Base-by-base conservation (phyloP, 2,888 invertebrate genomes). In the Sceliomorpha sp. region DNA sequence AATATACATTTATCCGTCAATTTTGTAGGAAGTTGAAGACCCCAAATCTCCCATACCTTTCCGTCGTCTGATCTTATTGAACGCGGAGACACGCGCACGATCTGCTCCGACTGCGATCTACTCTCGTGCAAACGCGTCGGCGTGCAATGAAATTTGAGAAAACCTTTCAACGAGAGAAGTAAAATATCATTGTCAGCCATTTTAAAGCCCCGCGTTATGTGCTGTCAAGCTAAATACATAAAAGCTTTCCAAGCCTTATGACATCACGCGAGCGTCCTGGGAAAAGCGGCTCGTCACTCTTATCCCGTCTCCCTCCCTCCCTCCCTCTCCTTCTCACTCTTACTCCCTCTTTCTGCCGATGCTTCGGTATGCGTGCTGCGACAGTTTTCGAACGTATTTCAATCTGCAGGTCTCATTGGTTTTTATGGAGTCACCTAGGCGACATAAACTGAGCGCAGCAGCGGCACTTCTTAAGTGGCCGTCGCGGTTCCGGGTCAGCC, bases 361-460 rank as follows among this genome's bases (percentile, higher is more conserved):
- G 32, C 59, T 48, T 44, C 51, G 27, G 59, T 59, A 59, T 67
- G 62, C 58, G 62, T 63, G 26, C 27, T 56, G 42, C 44, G 45
- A 51, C 12, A 66, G 66, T 69, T 63, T 69, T 56, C 63, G 60
- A 58, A 68, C 73, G 73, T 75, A 75, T 75, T 75, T 75, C 75
- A 75, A 74, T 75, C 68, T 69, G 48, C 59, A 45, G 60, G 62
- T 62, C 60, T 74, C 72, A 76, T 77, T 77, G 75, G 75, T 72
- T 75, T 76, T 75, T 74, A 74, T 72, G 72, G 68, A 67, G 63
- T 72, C 70, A 66, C 69, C 68, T 68, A 62, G 55, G 58, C 70
- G 63, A 72, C 64, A 64, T 72, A 73, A 72, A 72, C 55, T 64
- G 37, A 44, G 53, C 27, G 51, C 27, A 20, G 39, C 42, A 62